Conservation (phyloP, 2,888 invertebrate genomes). For the Helleia helle region DNA sequence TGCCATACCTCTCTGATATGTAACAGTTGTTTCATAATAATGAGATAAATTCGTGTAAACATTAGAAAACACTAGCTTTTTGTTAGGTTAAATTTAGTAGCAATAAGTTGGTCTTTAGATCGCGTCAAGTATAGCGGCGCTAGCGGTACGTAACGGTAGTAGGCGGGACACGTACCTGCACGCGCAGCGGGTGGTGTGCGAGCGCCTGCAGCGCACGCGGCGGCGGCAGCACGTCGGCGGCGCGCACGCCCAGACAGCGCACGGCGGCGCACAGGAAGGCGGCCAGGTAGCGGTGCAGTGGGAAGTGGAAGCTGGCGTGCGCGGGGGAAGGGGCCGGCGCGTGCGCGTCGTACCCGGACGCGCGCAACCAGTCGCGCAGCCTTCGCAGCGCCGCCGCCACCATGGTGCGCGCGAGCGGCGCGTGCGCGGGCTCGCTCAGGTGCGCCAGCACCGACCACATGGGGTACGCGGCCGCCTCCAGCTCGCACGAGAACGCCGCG, state of each 20-base stretch:
- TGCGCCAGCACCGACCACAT: slow-evolving; percentile 98
- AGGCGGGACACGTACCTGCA: slow-evolving; percentile 83
- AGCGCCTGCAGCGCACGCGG: slow-evolving; percentile 84
- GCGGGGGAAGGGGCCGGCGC: slow-evolving; percentile 38
- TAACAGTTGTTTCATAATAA: too few species aligned
- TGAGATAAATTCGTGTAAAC: too few species aligned
- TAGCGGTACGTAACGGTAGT: not conserved
- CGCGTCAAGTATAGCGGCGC: not conserved
- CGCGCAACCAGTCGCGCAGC: slow-evolving; percentile 91
- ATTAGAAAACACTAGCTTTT: too few species aligned
- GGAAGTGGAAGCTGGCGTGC: slow-evolving; percentile 97
- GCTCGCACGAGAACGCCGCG: slow-evolving; percentile 97
- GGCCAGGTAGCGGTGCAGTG: slow-evolving; percentile 92
- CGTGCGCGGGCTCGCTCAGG: slow-evolving; percentile 82
- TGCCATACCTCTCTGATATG: too few species aligned
- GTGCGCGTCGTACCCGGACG: slow-evolving; percentile 78
- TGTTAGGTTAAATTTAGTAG: too few species aligned
- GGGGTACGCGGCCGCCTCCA: slow-evolving; percentile 97
- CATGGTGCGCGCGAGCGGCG: slow-evolving; percentile 83
- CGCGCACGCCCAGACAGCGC: slow-evolving; percentile 82
- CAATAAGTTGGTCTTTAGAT: too few species aligned
- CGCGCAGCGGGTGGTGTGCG: slow-evolving; percentile 92
- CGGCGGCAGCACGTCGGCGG: slow-evolving; percentile 86
- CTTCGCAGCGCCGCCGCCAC: slow-evolving; percentile 83
- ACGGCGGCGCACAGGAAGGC: slow-evolving; percentile 83